Percentiles rank a stretch among this genome's conserved stretches.
Conservation (phyloP, 1,140 invertebrate genomes). For the Medauroidea extradentata region DNA sequence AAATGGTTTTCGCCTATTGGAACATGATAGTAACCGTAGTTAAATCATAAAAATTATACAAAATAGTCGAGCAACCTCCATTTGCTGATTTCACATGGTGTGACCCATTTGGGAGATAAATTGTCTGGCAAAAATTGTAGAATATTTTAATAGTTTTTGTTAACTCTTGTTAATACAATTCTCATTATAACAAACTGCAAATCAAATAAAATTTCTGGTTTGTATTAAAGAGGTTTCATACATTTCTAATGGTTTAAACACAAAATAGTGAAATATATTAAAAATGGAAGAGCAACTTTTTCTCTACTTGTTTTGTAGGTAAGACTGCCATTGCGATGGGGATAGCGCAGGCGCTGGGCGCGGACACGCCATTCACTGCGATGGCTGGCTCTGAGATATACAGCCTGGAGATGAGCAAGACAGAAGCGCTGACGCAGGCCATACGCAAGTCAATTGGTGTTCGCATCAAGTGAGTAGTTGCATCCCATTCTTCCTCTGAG, state of each 20-base stretch:
- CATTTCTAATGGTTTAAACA: background rate
- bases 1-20: too few relatives aligned
- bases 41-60: too few relatives aligned
- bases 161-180: too few relatives aligned
- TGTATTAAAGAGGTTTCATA: background rate
- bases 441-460: constrained; percentile 97
- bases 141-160: too few relatives aligned
- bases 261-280: too few relatives aligned
- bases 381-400: constrained; percentile 99
- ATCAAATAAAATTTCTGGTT: background rate
- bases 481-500: too few relatives aligned
- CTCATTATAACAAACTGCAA: background rate
- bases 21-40: too few relatives aligned
- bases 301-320: constrained; percentile 47
- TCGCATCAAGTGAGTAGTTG: constrained; percentile 87
- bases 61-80: too few relatives aligned
- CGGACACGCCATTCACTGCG: constrained; percentile 95
- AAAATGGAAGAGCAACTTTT: too few relatives aligned
- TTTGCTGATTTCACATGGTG: too few relatives aligned
- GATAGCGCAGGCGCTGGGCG: constrained; percentile 88
- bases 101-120: too few relatives aligned
- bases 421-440: constrained; percentile 95
- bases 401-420: constrained; percentile 98
- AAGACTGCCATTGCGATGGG: constrained; percentile 98
- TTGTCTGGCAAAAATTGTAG: too few relatives aligned